These are phyloP conservation scores for Agonopterix alstromeriana DNA, from an alignment of 2,888 invertebrate species.

Conservation along the genomic window DNA sequence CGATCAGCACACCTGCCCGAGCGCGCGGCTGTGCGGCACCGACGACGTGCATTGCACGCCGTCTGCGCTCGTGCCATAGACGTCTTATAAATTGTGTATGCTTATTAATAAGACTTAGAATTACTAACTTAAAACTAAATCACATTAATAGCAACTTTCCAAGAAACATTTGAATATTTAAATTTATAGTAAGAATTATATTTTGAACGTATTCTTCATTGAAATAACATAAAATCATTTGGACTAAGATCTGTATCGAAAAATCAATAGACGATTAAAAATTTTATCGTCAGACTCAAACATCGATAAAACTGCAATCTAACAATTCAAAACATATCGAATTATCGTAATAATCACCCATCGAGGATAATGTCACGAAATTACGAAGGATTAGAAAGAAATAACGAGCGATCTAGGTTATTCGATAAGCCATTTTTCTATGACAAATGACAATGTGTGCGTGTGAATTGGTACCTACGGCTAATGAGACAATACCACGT, in stretches of 20 bases:
- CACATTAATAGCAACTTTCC: constrained; percentile 32
- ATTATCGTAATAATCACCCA: no score
- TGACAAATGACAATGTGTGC: background rate
- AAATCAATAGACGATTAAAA: constrained; percentile 37
- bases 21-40: constrained; percentile 20
- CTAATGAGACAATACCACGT: constrained; percentile 11
- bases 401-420: background rate
- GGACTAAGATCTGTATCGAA: constrained; percentile 33
- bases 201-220: no score
- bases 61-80: background rate
- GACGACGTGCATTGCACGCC: constrained; percentile 11
- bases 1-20: constrained; percentile 64
- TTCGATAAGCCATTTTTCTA: no score
- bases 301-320: background rate
- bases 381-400: constrained; percentile 1
- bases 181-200: no score
- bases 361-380: constrained; percentile 2
- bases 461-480: background rate
- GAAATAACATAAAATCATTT: no score
- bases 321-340: no score
- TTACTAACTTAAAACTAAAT: background rate
- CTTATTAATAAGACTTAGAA: background rate
- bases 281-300: constrained; percentile 16
- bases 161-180: constrained; percentile 1
- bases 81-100: background rate